These are phyloP conservation scores for Drosophila algonquin DNA, from an alignment of 2,888 invertebrate genomes.

Conservation along the genomic window DNA sequence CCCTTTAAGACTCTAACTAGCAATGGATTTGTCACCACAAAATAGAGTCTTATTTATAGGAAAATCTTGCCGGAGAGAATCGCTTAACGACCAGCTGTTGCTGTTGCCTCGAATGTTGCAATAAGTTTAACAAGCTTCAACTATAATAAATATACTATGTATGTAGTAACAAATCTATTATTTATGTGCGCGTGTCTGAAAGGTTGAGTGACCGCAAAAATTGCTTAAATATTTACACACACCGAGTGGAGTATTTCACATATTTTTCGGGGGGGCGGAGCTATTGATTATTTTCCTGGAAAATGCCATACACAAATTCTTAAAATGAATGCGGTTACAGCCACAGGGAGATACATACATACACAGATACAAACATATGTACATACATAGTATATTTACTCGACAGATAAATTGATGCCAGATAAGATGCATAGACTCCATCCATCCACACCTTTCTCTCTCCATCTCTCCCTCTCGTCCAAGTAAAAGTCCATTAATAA, in stretches of 20 bases:
- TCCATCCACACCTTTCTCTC: neutral
- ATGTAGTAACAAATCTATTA: constrained; percentile 5
- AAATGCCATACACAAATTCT: constrained; percentile 47
- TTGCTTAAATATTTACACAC: constrained; percentile 34
- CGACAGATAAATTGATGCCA: constrained; percentile 46
- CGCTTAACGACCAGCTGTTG: too few relatives aligned
- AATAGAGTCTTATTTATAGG: neutral
- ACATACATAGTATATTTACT: neutral
- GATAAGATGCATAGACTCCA: constrained; percentile 30
- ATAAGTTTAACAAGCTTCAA: neutral
- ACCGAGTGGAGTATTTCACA: neutral
- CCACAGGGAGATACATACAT: constrained; percentile 8
- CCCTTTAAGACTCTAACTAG: neutral
- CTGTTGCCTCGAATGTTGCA: neutral
- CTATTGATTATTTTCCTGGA: constrained; percentile 24
- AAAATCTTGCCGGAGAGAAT: neutral
- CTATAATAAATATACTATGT: neutral
- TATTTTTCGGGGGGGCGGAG: constrained; percentile 6
- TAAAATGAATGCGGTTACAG: constrained; percentile 48
- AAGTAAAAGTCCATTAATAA: constrained; percentile 66
- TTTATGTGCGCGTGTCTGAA: constrained; percentile 5
- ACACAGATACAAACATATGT: neutral
- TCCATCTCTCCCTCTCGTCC: neutral
- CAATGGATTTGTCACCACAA: neutral
- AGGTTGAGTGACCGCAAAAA: constrained; percentile 34